These are phyloP conservation scores for Hydrozoanthus tunicans DNA, from an alignment of 64 coral and sea anemone genomes.

Conservation along the genomic window DNA sequence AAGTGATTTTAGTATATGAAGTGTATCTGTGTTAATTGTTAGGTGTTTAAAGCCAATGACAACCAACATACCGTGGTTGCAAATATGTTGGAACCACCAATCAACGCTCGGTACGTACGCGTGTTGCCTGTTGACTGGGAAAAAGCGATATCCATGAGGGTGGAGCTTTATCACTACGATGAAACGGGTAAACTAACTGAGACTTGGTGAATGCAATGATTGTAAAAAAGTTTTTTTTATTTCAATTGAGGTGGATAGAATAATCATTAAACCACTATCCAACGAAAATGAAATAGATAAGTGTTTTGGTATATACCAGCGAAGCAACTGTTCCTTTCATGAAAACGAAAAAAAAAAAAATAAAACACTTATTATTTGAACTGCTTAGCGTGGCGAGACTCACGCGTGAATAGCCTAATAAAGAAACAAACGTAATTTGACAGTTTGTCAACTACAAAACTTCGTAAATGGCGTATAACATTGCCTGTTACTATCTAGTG, in stretches of 20 bases:
- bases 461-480: too few species aligned
- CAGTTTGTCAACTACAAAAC: too few species aligned
- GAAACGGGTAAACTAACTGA: not conserved
- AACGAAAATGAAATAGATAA: too few species aligned
- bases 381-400: too few species aligned
- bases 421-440: too few species aligned
- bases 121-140: not conserved
- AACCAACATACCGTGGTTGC: not conserved
- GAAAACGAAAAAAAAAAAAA: too few species aligned
- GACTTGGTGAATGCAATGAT: not conserved
- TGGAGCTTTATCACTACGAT: conserved; percentile 3
- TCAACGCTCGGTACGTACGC: not conserved
- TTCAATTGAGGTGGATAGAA: too few species aligned
- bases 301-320: too few species aligned
- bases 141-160: not conserved
- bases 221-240: not conserved
- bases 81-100: conserved; percentile 14
- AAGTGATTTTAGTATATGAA: not conserved
- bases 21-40: not conserved
- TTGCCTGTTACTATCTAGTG: not conserved
- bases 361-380: too few species aligned
- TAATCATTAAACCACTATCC: too few species aligned
- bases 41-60: conserved; percentile 1
- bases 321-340: too few species aligned
- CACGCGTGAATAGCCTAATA: too few species aligned